Conservation (phyloP, 2,888 invertebrate genomes). For the Eledone cirrhosa region DNA sequence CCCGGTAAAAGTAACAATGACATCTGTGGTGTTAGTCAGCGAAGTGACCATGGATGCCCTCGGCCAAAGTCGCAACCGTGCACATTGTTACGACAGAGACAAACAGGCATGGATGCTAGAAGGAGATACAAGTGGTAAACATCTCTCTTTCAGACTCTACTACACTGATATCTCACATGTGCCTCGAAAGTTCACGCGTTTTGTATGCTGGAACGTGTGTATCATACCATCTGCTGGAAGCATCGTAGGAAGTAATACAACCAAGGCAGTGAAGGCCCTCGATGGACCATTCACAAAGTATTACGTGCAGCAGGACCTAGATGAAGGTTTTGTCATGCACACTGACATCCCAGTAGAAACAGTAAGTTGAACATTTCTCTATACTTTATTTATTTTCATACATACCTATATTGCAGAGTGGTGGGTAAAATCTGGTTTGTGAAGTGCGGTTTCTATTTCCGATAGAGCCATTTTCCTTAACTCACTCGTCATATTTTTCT, state of each 20-base stretch:
- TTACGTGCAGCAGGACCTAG: slow-evolving; percentile 81
- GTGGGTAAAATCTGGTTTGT: no score
- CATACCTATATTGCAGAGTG: background rate
- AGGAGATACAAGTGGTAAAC: slow-evolving; percentile 80
- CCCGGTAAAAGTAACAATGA: slow-evolving; percentile 78
- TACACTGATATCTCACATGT: slow-evolving; percentile 72
- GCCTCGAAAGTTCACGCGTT: slow-evolving; percentile 78
- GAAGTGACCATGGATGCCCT: slow-evolving; percentile 69
- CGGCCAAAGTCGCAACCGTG: slow-evolving; percentile 48
- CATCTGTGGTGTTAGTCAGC: slow-evolving; percentile 77
- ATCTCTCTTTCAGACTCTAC: slow-evolving; percentile 77
- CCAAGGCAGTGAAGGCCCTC: slow-evolving; percentile 71
- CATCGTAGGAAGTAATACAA: slow-evolving; percentile 69
- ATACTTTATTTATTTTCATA: background rate
- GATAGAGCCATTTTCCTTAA: no score
- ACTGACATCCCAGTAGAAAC: slow-evolving; percentile 80
- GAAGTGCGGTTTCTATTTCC: no score
- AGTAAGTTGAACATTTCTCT: slow-evolving; percentile 66
- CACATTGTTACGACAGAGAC: slow-evolving; percentile 80
- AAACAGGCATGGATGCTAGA: slow-evolving; percentile 83
- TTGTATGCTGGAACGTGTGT: slow-evolving; percentile 59
- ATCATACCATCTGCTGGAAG: slow-evolving; percentile 52
- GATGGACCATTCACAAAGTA: slow-evolving; percentile 82
- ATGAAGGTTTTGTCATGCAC: slow-evolving; percentile 84
- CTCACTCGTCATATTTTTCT: no score